Base-by-base conservation (phyloP, 2,888 invertebrate species). In the Neoaliturus tenellus region DNA sequence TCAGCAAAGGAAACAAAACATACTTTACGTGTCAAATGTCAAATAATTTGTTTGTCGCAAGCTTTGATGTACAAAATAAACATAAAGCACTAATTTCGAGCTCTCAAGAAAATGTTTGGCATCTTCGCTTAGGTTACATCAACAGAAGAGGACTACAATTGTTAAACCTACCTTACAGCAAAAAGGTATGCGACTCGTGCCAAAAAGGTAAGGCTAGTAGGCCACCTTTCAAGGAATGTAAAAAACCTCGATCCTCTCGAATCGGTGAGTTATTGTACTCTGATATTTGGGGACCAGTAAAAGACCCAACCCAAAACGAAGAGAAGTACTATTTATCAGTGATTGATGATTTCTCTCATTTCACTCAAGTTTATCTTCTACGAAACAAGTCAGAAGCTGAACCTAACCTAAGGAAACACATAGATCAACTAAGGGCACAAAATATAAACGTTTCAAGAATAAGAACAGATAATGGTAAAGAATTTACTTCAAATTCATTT, bases 401-500 rank as follows among this genome's bases (percentile, higher is more conserved):
- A 39, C 39, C 39, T 39, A 39, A 39, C 39, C 12, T 39, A 12
- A 39, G 39, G 39, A 39, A 39, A 39, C 39, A 39, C 12, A 39
- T 39, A 8, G 39, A 39, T 8, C 39, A 39, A 39, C n/a, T 48
- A 48, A 48, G 48, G 28, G 25, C 33, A 28, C 25, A 20, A 28
- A 6, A 62, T n/a, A 62, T 20, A 44, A 75, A 33, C n/a, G 78
- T 80, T 3, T 62, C 48, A 6, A 39, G 58, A 23, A 48, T 85
- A 1, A 23, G 87, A 75, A 75, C 75, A 48, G 86, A 88, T 83
- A 85, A 86, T 82, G 87, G 88, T 25, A 83, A 85, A 62, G 87
- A 88, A 31, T 86, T 85, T 35, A 80, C 58, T 0, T 55, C 81
- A 25, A 80, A 80, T 0, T 28, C 39, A 3, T 51, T 85, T 20